Base-by-base conservation (phyloP, 2,888 invertebrate species). In the Dorcus parallelipipedus region DNA sequence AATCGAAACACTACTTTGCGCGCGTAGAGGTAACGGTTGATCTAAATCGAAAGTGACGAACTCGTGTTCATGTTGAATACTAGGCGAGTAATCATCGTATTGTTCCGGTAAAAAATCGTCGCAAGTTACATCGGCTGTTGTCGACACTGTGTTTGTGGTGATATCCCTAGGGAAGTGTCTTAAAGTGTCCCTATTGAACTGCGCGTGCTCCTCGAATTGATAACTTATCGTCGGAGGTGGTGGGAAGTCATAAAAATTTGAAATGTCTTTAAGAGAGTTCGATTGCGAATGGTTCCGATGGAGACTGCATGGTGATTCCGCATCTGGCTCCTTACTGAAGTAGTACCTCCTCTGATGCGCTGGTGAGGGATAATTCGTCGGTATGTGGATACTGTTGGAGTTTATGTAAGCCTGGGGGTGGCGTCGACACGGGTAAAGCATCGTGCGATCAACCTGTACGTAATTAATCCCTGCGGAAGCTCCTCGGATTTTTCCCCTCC, bases 1-100 rank as follows among this genome's bases (percentile, higher is more conserved):
- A 55, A 76, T 70, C 23, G 79, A 74, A 40, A 70, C 69, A 53
- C 67, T 73, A 67, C 75, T 77, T 51, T 74, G 76, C 5, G 75
- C 74, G 52, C 71, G 64, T 47, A 73, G 72, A 49, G 81, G 80
- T 65, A 82, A 67, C 23, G 82, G 79, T 48, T 82, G 83, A 40
- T 86, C 87, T 55, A 86, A 80, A 68, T 88, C 87, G 72, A 89
- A 89, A 9, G 88, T 87, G 48, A 88, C 86, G 71, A 88, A 83
- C 68, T 89, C 89, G 64, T 86, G 87, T 62, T 85, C 84, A 50
- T 83, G 81, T 47, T 79, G 81, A 59, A 79, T 71, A 59, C 78
- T 77, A 9, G 86, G 84, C 53, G 86, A 84, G 64, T 78, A 80
- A 62, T 85, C 86, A 42, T 84, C 78, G 64, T 76, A 76, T 38